These are phyloP conservation scores for Myotis lucifugus DNA, from an alignment of 2,113 vertebrate genomes.

Conservation along the genomic window DNA sequence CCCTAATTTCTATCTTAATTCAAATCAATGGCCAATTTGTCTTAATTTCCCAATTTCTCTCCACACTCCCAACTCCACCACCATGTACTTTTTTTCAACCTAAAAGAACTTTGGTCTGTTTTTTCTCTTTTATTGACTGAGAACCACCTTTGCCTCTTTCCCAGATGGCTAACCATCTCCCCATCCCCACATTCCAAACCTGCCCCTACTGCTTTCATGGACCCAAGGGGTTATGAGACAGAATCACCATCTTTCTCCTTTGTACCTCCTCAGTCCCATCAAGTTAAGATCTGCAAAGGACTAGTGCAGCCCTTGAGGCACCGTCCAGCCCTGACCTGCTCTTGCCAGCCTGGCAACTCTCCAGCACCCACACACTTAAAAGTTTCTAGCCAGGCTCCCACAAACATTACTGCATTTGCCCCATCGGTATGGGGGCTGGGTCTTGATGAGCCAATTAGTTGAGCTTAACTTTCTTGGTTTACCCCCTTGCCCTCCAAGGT, in stretches of 20 bases:
- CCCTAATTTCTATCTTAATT: conserved; percentile 7
- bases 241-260: neutral
- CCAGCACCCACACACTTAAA: neutral
- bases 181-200: conserved; percentile 4
- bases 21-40: conserved; percentile 35
- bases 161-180: conserved; percentile 14
- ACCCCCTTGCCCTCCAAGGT: neutral
- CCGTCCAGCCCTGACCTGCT: conserved; percentile 32
- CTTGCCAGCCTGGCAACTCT: conserved; percentile 15
- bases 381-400: conserved; percentile 47
- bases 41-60: conserved; percentile 2
- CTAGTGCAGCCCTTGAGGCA: neutral
- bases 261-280: neutral
- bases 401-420: conserved; percentile 45
- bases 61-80: neutral
- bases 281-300: neutral
- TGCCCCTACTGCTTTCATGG: neutral
- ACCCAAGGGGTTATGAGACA: neutral
- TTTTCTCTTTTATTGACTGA: conserved; percentile 48
- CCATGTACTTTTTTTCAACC: conserved; percentile 52
- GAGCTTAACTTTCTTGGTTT: conserved; percentile 36
- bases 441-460: conserved; percentile 66
- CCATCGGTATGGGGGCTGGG: conserved; percentile 28
- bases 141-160: conserved; percentile 26
- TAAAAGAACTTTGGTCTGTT: conserved; percentile 68